A percentile compares a stretch with the other conserved stretches of the same genome.
phyloP scores from a whole-genome alignment of 2,888 invertebrate genomes.

The Axea sp. region DNA sequence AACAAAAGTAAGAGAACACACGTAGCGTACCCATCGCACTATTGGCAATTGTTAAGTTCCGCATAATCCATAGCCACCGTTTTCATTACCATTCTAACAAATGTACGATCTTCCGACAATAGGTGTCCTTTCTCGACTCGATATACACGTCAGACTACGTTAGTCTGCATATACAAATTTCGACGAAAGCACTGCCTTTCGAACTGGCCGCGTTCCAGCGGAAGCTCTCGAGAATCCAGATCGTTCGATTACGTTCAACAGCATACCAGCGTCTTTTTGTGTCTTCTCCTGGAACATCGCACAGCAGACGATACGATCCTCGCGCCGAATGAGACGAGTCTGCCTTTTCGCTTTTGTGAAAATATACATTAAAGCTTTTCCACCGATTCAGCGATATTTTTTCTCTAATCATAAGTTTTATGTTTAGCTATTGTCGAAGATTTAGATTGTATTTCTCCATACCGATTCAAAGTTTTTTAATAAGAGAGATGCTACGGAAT shows the following conservation, averaged over 20 bases:
- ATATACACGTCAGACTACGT: constrained; percentile 67
- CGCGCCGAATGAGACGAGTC: constrained; percentile 23
- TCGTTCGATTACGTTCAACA: constrained; percentile 67
- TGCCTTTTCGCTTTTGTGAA: constrained; percentile 39
- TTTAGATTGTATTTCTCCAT: background rate
- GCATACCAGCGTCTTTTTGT: constrained; percentile 47
- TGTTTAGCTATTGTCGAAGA: constrained; percentile 18
- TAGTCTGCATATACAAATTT: constrained; percentile 70
- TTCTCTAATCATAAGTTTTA: constrained; percentile 17
- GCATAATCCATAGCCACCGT: constrained; percentile 50
- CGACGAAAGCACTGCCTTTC: constrained; percentile 71
- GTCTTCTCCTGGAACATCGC: constrained; percentile 38
- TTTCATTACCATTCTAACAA: constrained; percentile 67
- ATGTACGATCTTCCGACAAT: constrained; percentile 70
- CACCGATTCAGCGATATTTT: constrained; percentile 45
- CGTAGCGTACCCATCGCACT: constrained; percentile 15
- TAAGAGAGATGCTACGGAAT: background rate
- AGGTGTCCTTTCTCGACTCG: constrained; percentile 65
- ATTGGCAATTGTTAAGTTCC: constrained; percentile 65
- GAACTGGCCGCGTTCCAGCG: constrained; percentile 72
- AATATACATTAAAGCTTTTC: constrained; percentile 41
- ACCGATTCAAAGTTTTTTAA: constrained; percentile 11
- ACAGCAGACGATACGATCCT: constrained; percentile 35
- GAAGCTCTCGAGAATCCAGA: constrained; percentile 62
- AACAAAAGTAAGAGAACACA: constrained; percentile 8